Base-by-base conservation (phyloP, 1,140 invertebrate species). In the Cherax destructor region DNA sequence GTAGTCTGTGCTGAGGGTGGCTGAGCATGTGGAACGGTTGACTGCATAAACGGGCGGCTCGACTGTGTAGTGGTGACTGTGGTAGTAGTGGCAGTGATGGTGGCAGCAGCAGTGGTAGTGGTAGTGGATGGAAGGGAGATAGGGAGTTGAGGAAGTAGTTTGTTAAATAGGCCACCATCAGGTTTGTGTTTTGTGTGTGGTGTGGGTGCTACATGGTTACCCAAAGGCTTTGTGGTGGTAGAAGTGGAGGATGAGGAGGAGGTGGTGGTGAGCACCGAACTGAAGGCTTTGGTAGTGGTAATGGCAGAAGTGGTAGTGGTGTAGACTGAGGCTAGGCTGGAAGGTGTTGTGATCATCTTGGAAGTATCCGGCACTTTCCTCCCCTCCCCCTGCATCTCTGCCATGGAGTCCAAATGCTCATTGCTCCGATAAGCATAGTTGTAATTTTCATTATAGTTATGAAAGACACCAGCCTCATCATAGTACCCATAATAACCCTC, bases 391-490 rank as follows among this genome's bases (percentile, higher is more conserved):
- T 81, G 88, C 52, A 84, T n/a, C 69, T 88, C 83, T 50, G 84
- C 87, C 61, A 83, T 77, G 0, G 83, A 56, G 24, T 89, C 85
- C 92, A 95, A 94, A 94, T 96, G 96, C 94, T 96, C 95, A 93
- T 95, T 95, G 94, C 96, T 96, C 90, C 95, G 95, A 94, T 97
- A 97, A 93, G 96, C 95, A 94, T 96, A 96, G 94, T 97, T 97
- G 92, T 96, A 96, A 94, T 97, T 95, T 94, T 96, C 96, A 95
- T 97, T 96, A 83, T 94, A 93, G 91, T 93, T 95, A 94, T 94
- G 95, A 95, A 93, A 91, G 79, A 86, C 93, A 81, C 95, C 95
- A 95, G 93, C 95, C 94, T 95, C 94, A 93, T 95, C 95, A 89
- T 94, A 94, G 88, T 95, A 95, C 90, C 94, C 93, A 81, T 94